Conservation (phyloP, 2,113 vertebrate genomes). For the Spizaetus ornatus region DNA sequence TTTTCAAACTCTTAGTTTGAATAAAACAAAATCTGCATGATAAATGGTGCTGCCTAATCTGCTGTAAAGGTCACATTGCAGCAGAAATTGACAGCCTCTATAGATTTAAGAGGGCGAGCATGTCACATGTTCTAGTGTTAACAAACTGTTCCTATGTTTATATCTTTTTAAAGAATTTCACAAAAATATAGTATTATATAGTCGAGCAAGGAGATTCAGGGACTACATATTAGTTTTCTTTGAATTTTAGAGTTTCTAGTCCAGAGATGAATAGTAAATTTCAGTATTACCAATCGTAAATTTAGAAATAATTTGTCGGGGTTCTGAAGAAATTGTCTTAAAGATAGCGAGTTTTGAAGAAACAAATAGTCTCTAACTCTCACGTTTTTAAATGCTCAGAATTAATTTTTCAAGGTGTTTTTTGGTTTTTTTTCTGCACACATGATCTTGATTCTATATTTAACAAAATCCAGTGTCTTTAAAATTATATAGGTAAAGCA, state of each 20-base stretch:
- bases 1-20: neutral
- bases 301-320: neutral
- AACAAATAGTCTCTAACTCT: neutral
- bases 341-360: neutral
- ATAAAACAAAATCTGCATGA: neutral
- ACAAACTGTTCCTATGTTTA: neutral
- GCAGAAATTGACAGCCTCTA: neutral
- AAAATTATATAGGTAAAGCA: neutral
- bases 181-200: neutral
- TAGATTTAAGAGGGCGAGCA: slow-evolving; percentile 13
- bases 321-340: neutral
- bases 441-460: neutral
- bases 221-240: neutral
- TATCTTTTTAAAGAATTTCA: neutral
- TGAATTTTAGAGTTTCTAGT: neutral
- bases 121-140: neutral
- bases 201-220: neutral
- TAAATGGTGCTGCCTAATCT: slow-evolving; percentile 18
- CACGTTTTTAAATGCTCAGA: neutral
- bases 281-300: neutral
- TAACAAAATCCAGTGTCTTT: neutral
- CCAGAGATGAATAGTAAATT: neutral
- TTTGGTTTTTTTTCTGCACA: neutral
- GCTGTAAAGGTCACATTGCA: slow-evolving; percentile 30
- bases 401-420: neutral